Percentiles rank a stretch among this genome's conserved stretches.
Evolutionary conservation across 2,888 invertebrate species (phyloP).

Genomic region (Cataglyphis albicans): DNA sequence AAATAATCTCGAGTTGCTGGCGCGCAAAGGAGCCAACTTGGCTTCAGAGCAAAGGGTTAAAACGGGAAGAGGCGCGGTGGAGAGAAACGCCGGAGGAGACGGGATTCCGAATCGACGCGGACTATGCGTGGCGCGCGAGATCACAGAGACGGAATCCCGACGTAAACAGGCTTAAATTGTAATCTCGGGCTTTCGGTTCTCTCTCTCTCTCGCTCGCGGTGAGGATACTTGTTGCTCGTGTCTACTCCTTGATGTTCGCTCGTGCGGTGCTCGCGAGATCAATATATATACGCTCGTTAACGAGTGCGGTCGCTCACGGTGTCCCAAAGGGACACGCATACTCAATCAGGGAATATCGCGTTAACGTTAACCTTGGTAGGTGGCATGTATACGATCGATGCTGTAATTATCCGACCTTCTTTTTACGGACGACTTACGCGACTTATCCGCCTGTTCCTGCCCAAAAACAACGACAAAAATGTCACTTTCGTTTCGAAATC

Average conservation of each 20-base stretch:
- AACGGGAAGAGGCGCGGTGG: conserved; percentile 43
- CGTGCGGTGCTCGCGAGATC: conserved; percentile 73
- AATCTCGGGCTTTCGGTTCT: conserved; percentile 70
- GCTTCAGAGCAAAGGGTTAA: conserved; percentile 52
- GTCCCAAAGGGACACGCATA: conserved; percentile 67
- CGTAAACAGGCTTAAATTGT: conserved; percentile 78
- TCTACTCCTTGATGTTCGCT: conserved; percentile 69
- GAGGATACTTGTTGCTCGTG: conserved; percentile 73
- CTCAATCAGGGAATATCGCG: conserved; percentile 66
- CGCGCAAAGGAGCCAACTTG: conserved; percentile 46
- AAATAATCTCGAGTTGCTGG: conserved; percentile 51
- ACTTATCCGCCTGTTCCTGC: neutral
- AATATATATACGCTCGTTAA: conserved; percentile 77
- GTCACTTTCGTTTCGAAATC: neutral
- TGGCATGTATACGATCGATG: conserved; percentile 53
- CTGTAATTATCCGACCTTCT: conserved; percentile 28
- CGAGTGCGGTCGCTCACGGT: conserved; percentile 62
- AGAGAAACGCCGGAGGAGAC: conserved; percentile 57
- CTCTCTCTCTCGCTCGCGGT: conserved; percentile 58
- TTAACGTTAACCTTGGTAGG: conserved; percentile 69
- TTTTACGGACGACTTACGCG: conserved; percentile 8
- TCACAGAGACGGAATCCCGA: conserved; percentile 75
- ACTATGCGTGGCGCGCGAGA: conserved; percentile 75
- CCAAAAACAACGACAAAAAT: neutral
- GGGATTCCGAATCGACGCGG: conserved; percentile 66